A percentile compares a stretch with the other conserved stretches of the same genome.
Evolutionary conservation across 2,888 invertebrate species (phyloP).

Genomic region (Leucophora obtusa): DNA sequence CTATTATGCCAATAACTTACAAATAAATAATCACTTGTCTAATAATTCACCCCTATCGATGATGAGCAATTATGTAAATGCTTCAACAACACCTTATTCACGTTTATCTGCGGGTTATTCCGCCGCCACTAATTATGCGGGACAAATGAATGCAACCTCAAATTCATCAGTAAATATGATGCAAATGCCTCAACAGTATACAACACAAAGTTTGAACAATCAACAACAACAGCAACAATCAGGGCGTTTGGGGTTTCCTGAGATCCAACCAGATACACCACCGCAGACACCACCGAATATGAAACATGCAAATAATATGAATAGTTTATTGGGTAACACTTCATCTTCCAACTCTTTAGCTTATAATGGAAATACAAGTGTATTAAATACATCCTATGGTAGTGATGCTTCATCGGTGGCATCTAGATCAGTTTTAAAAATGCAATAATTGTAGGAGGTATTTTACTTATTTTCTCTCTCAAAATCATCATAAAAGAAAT

Average conservation of each 20-base stretch:
- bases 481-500: conserved; percentile 30
- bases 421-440: conserved; percentile 60
- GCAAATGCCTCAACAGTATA: conserved; percentile 66
- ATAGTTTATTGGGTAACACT: conserved; percentile 44
- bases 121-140: conserved; percentile 73
- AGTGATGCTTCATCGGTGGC: conserved; percentile 78
- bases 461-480: conserved; percentile 17
- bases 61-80: conserved; percentile 80
- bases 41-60: conserved; percentile 78
- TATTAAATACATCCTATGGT: conserved; percentile 79
- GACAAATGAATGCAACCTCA: conserved; percentile 70
- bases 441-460: conserved; percentile 53
- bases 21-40: conserved; percentile 61
- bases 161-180: conserved; percentile 76
- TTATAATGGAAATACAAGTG: conserved; percentile 65
- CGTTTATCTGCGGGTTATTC: conserved; percentile 79
- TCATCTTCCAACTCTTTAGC: conserved; percentile 35
- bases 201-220: conserved; percentile 66
- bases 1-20: conserved; percentile 67
- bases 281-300: conserved; percentile 96
- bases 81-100: conserved; percentile 80
- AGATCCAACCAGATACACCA: conserved; percentile 92
- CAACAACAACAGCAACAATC: conserved; percentile 70
- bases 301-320: conserved; percentile 85
- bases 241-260: conserved; percentile 86